Evolutionary conservation across 2,113 vertebrate species (phyloP).

Genomic region (Callionymus lyra): DNA sequence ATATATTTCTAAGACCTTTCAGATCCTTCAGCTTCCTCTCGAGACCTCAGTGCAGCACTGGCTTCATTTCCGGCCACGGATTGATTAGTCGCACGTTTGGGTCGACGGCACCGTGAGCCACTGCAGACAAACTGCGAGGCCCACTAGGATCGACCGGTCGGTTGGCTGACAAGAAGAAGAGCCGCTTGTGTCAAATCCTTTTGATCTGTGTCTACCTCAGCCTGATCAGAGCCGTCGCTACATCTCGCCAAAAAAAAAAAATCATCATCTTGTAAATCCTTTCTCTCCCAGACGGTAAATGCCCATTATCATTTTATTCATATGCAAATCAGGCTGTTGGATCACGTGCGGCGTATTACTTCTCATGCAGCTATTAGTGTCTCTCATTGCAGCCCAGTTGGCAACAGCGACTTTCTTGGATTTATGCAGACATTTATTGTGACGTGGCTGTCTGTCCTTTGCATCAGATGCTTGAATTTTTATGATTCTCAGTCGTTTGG

Average conservation of each 20-base stretch:
- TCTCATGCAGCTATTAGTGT: slow-evolving; percentile 41
- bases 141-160: slow-evolving; percentile 29
- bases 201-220: too few species aligned
- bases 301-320: slow-evolving; percentile 22
- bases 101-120: slow-evolving; percentile 39
- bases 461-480: slow-evolving; percentile 50
- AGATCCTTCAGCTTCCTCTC: too few species aligned
- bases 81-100: slow-evolving; percentile 49
- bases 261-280: slow-evolving; percentile 9
- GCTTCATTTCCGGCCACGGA: slow-evolving; percentile 39
- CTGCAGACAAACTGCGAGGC: slow-evolving; percentile 35
- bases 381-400: slow-evolving; percentile 49
- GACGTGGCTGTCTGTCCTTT: slow-evolving; percentile 50
- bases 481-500: slow-evolving; percentile 54
- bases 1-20: too few species aligned
- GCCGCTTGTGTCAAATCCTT: neutral
- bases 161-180: slow-evolving; percentile 24
- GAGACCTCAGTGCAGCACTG: too few species aligned
- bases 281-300: slow-evolving; percentile 15
- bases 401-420: slow-evolving; percentile 40
- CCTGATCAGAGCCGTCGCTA: slow-evolving; percentile 13
- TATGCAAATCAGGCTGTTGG: slow-evolving; percentile 26
- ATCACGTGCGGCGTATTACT: slow-evolving; percentile 30
- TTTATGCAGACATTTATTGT: slow-evolving; percentile 60
- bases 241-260: slow-evolving; percentile 3